phyloP scores from a whole-genome alignment of 2,797 vertebrate species.

The Mus caroli region DNA sequence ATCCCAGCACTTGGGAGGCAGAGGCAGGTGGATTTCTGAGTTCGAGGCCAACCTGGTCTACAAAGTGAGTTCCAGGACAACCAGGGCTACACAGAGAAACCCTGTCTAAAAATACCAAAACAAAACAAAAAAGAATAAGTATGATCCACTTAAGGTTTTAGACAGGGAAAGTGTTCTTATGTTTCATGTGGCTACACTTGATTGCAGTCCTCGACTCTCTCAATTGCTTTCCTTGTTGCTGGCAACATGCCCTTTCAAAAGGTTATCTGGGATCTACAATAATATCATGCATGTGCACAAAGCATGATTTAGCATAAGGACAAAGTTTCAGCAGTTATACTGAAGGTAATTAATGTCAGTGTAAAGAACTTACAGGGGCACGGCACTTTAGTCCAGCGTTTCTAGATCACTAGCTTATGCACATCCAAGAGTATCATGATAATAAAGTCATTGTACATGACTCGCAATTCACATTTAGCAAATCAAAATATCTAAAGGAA shows the following conservation, averaged over 20 bases:
- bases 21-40: too few relatives aligned
- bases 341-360: conserved; percentile 28
- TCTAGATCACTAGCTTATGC: conserved; percentile 6
- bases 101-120: too few relatives aligned
- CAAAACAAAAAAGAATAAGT: neutral
- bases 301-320: conserved; percentile 49
- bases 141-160: neutral
- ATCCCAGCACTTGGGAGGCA: too few relatives aligned
- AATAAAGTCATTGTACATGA: neutral
- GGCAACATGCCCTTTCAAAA: neutral
- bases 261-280: conserved; percentile 2
- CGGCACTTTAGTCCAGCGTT: neutral
- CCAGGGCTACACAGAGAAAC: too few relatives aligned
- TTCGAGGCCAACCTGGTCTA: too few relatives aligned
- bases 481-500: neutral
- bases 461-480: neutral
- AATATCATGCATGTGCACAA: neutral
- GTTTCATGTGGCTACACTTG: neutral
- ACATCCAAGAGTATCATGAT: neutral
- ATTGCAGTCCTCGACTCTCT: neutral
- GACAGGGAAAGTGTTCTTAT: neutral
- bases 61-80: too few relatives aligned
- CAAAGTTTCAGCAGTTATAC: conserved; percentile 13
- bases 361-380: neutral
- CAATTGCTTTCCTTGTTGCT: neutral